Evolutionary conservation across 1,140 invertebrate genomes (phyloP).

Genomic region (Oscheius sp.): DNA sequence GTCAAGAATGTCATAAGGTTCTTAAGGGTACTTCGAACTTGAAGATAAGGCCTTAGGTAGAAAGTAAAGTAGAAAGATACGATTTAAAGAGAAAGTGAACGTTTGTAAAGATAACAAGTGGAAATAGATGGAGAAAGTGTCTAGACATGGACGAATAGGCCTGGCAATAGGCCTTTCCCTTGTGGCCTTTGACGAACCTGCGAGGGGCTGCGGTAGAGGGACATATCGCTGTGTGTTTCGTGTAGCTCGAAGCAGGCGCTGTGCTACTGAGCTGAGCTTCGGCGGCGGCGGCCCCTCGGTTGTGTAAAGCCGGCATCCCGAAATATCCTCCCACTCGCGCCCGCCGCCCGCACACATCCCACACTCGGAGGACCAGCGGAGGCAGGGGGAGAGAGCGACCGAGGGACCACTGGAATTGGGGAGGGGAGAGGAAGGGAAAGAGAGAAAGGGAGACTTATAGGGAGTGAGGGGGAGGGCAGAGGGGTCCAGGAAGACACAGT

Average conservation of each 20-base stretch:
- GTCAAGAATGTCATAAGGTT: no score
- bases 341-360: background rate
- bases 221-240: constrained; percentile 29
- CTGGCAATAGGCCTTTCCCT: background rate
- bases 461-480: no score
- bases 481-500: no score
- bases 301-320: background rate
- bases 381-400: no score
- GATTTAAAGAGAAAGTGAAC: background rate
- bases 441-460: no score
- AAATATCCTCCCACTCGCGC: constrained; percentile 1
- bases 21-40: no score
- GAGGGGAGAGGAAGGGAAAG: no score
- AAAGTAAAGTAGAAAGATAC: background rate
- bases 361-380: no score
- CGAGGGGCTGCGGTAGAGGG: constrained; percentile 51
- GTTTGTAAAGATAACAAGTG: background rate
- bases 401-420: no score
- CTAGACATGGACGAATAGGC: background rate
- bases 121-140: background rate
- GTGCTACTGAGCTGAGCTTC: background rate
- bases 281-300: background rate
- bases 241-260: constrained; percentile 2
- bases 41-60: no score
- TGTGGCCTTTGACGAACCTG: background rate